A percentile compares a stretch with the other conserved stretches of the same genome.
phyloP scores from a whole-genome alignment of 2,888 invertebrate genomes.

The Tachystola acroxantha region DNA sequence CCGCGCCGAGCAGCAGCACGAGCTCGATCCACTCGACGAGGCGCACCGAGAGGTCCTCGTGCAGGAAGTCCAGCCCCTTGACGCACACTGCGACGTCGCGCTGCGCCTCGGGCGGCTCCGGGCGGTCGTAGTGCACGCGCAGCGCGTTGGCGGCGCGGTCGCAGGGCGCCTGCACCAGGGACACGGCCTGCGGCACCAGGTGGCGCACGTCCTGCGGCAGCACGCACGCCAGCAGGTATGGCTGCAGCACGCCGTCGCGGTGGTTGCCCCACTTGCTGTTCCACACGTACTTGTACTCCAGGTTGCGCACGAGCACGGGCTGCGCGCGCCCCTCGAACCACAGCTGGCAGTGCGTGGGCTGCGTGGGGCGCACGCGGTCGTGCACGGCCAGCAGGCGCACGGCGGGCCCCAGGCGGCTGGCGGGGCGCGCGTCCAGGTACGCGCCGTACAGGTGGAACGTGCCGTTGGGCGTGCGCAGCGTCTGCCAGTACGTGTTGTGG shows the following conservation, averaged over 20 bases:
- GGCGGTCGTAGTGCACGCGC: conserved; percentile 88
- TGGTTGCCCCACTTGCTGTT: conserved; percentile 96
- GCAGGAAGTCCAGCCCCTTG: conserved; percentile 94
- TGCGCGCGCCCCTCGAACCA: conserved; percentile 93
- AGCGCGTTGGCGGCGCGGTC: conserved; percentile 92
- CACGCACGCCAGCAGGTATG: conserved; percentile 93
- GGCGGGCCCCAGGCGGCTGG: conserved; percentile 89
- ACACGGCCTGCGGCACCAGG: conserved; percentile 89
- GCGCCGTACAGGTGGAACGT: conserved; percentile 94
- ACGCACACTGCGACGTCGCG: conserved; percentile 95
- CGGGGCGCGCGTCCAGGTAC: conserved; percentile 89
- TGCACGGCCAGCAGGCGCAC: conserved; percentile 93
- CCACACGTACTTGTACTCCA: conserved; percentile 97
- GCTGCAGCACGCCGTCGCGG: conserved; percentile 93
- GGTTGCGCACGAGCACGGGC: conserved; percentile 87
- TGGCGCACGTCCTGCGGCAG: conserved; percentile 86
- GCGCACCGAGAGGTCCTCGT: conserved; percentile 93
- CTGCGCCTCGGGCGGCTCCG: conserved; percentile 60
- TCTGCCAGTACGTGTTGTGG: conserved; percentile 97
- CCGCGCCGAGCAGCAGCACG: conserved; percentile 90
- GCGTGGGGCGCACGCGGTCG: conserved; percentile 90
- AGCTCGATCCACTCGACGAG: conserved; percentile 97
- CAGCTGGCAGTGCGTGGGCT: conserved; percentile 90
- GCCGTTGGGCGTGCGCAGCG: conserved; percentile 88
- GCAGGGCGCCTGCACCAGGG: conserved; percentile 90